Conservation (phyloP, 2,113 vertebrate species). For the Edolisoma coerulescens region DNA sequence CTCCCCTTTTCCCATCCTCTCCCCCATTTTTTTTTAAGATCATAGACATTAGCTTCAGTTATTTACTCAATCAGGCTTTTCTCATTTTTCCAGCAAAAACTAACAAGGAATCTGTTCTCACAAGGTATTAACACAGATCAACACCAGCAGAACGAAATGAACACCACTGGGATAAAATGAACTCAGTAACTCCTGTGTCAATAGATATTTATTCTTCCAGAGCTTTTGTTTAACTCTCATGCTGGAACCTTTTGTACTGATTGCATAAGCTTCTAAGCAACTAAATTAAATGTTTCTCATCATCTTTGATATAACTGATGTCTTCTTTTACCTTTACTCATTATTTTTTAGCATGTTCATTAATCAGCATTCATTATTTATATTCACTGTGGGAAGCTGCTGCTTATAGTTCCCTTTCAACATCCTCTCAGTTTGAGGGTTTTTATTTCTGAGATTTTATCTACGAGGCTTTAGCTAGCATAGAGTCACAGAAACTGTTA, state of each 20-base stretch:
- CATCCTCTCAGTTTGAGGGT: neutral
- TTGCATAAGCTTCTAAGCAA: neutral
- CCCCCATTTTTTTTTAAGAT: neutral
- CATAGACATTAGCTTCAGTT: neutral
- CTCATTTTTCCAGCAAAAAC: neutral
- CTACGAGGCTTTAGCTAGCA: neutral
- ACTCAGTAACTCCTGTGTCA: neutral
- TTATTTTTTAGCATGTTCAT: neutral
- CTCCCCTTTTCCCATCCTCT: neutral
- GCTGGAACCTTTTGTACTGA: neutral
- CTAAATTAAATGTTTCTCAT: constrained; percentile 11
- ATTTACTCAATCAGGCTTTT: neutral
- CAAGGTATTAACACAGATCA: neutral
- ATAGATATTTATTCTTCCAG: neutral
- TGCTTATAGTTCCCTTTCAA: neutral
- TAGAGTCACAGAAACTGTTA: neutral
- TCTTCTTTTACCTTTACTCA: constrained; percentile 26
- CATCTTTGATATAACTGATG: neutral
- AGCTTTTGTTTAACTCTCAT: constrained; percentile 7
- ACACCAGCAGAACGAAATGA: neutral
- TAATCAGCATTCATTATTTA: constrained; percentile 10
- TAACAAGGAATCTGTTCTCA: neutral
- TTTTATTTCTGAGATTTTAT: neutral
- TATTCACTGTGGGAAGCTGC: neutral
- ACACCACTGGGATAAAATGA: neutral